Evolutionary conservation across 1,140 invertebrate species (phyloP).

Genomic region (Trinorchestia longiramus): DNA sequence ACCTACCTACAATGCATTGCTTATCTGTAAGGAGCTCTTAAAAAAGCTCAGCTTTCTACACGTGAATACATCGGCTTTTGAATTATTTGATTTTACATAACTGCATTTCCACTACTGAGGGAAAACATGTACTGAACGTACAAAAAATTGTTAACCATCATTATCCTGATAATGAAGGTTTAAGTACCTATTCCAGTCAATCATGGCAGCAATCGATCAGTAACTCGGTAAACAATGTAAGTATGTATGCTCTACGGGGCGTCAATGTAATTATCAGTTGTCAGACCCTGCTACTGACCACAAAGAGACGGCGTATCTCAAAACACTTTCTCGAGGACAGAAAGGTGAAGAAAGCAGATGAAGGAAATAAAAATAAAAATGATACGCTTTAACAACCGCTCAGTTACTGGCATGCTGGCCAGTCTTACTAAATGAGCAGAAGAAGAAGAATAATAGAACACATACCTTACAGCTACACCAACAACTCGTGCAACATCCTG

Average conservation of each 20-base stretch:
- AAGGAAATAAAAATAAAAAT: too few species aligned
- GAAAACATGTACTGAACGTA: not conserved
- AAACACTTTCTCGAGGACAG: too few species aligned
- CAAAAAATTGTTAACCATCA: not conserved
- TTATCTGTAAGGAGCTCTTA: not conserved
- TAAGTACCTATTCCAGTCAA: not conserved
- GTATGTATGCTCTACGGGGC: too few species aligned
- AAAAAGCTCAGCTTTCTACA: not conserved
- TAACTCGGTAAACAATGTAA: not conserved
- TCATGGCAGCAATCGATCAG: not conserved
- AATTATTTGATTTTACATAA: not conserved
- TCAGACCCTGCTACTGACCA: too few species aligned
- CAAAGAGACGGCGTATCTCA: too few species aligned
- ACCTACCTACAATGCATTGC: not conserved
- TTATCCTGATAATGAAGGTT: not conserved
- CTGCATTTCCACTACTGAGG: not conserved
- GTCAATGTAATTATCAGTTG: too few species aligned
- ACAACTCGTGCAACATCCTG: not conserved
- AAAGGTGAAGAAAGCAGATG: too few species aligned
- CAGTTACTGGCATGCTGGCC: not conserved
- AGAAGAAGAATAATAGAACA: not conserved
- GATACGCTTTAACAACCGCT: not conserved
- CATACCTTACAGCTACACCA: too few species aligned
- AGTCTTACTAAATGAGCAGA: not conserved
- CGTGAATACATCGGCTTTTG: not conserved